These are phyloP conservation scores for Tylochromis polylepis DNA, from an alignment of 2,113 vertebrate species.

Conservation along the genomic window DNA sequence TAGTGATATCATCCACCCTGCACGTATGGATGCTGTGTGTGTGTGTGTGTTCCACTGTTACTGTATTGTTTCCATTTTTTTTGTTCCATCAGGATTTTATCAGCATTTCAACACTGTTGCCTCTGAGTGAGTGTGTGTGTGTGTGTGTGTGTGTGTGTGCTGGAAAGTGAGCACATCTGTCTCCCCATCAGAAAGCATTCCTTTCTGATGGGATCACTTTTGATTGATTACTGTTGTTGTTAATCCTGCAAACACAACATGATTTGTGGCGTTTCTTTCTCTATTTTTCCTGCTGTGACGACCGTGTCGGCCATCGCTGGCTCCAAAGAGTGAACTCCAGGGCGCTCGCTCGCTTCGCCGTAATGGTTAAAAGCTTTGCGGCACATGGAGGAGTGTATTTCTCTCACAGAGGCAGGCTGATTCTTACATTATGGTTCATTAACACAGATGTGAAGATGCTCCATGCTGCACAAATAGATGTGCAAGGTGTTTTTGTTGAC, in stretches of 20 bases:
- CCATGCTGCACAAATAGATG: neutral
- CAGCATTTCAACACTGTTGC: neutral
- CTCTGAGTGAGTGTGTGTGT: neutral
- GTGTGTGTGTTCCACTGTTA: neutral
- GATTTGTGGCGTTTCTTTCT: neutral
- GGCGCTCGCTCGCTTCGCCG: neutral
- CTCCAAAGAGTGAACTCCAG: neutral
- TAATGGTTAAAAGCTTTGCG: neutral
- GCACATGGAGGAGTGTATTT: too few species aligned
- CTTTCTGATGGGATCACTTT: neutral
- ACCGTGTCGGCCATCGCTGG: neutral
- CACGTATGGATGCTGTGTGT: neutral
- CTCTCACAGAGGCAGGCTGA: neutral
- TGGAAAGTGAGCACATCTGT: neutral
- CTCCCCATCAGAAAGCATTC: neutral
- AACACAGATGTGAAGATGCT: neutral
- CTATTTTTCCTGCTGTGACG: neutral
- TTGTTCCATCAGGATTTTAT: neutral
- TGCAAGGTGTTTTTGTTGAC: neutral
- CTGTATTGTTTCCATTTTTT: fast-evolving
- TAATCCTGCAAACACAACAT: neutral
- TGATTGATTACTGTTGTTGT: neutral
- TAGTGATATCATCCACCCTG: constrained; percentile 25
- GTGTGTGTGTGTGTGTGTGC: neutral
- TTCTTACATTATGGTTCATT: neutral